These are phyloP conservation scores for Ditylenchus weischeri DNA, from an alignment of 2,888 invertebrate genomes.

Conservation along the genomic window DNA sequence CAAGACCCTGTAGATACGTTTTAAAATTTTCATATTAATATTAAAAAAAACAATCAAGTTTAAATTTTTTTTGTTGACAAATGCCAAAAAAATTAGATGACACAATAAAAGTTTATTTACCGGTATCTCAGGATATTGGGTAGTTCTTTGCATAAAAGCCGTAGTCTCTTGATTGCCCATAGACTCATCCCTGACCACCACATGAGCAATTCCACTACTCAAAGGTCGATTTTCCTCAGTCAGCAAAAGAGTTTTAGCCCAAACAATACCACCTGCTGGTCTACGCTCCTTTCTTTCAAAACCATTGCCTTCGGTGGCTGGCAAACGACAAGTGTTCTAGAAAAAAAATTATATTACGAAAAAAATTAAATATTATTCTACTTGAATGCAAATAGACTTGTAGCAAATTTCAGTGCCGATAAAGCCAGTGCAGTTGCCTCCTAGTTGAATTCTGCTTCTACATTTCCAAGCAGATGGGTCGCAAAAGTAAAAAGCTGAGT, in stretches of 20 bases:
- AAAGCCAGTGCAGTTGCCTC: slow-evolving; percentile 56
- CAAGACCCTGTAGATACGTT: slow-evolving; percentile 38
- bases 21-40: too few relatives aligned
- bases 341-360: neutral
- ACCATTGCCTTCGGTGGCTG: slow-evolving; percentile 38
- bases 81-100: neutral
- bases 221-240: slow-evolving; percentile 38
- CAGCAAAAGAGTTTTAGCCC: slow-evolving; percentile 53
- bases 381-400: slow-evolving; percentile 49
- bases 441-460: slow-evolving; percentile 43
- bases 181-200: slow-evolving; percentile 32
- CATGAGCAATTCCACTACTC: slow-evolving; percentile 36
- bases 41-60: neutral
- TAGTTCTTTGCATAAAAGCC: slow-evolving; percentile 30
- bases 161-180: slow-evolving; percentile 28
- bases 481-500: slow-evolving; percentile 50
- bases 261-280: slow-evolving; percentile 38
- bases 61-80: neutral
- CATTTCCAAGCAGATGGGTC: slow-evolving; percentile 48
- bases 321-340: slow-evolving; percentile 39
- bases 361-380: slow-evolving; percentile 12
- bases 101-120: slow-evolving; percentile 8
- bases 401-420: slow-evolving; percentile 53
- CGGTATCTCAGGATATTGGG: slow-evolving; percentile 43
- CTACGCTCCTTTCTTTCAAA: slow-evolving; percentile 29